Evolutionary conservation across 2,113 vertebrate species (phyloP).

Genomic region (Orycteropus afer): DNA sequence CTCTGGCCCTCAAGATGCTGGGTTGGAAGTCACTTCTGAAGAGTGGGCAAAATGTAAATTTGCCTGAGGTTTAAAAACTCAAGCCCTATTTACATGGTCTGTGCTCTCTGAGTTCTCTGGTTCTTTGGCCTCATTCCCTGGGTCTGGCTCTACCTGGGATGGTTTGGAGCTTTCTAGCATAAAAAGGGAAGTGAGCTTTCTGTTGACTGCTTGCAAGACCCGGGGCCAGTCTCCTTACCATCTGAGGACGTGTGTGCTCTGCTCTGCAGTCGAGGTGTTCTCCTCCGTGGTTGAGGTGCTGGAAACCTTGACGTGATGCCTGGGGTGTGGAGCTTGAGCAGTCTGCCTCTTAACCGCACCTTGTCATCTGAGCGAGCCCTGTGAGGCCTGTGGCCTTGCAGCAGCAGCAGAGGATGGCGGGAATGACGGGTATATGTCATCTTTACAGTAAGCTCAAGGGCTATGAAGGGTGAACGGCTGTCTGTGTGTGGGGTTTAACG

Average conservation of each 20-base stretch:
- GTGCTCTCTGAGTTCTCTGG: not conserved
- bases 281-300: not conserved
- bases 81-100: not conserved
- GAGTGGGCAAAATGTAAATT: not conserved
- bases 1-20: not conserved
- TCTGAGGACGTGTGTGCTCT: not conserved
- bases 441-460: not conserved
- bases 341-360: fast-evolving
- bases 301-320: not conserved
- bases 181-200: not conserved
- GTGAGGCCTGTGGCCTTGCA: not conserved
- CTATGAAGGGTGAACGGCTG: fast-evolving
- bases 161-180: not conserved
- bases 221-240: not conserved
- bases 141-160: fast-evolving
- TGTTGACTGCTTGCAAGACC: not conserved
- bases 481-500: not conserved
- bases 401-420: not conserved
- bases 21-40: not conserved
- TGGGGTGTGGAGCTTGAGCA: fast-evolving
- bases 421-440: not conserved
- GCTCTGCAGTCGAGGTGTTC: too few relatives aligned
- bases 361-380: not conserved
- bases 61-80: not conserved
- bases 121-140: not conserved